Percentiles rank a stretch among this genome's conserved stretches.
Conservation (phyloP, 2,888 invertebrate species). For the Dioctria rufipes region DNA sequence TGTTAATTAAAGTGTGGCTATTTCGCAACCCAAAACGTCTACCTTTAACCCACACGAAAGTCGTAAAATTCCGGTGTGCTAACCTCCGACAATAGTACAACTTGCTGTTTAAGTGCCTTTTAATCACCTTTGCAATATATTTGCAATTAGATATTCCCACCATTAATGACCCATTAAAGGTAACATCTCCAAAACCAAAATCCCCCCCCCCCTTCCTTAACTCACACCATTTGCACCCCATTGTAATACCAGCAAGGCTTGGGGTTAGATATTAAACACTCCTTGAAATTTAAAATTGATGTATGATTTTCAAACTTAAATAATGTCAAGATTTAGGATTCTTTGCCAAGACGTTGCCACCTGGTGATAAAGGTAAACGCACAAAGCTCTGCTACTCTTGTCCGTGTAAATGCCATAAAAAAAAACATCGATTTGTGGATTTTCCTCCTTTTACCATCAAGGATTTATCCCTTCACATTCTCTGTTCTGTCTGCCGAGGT, state of each 20-base stretch:
- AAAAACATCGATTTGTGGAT: conserved; percentile 14
- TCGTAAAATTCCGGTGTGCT: conserved; percentile 26
- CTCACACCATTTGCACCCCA: not conserved
- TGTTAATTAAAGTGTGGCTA: conserved; percentile 18
- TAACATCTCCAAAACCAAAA: not conserved
- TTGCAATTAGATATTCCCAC: conserved; percentile 23
- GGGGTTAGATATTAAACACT: conserved; percentile 21
- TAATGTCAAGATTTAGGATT: conserved; percentile 2
- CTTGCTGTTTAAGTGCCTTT: conserved; percentile 45
- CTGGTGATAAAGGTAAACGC: conserved; percentile 5
- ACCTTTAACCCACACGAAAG: conserved; percentile 42
- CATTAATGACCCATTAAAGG: conserved; percentile 50
- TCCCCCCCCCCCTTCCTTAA: not conserved
- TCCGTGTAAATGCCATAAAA: conserved; percentile 24
- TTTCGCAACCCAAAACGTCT: not conserved
- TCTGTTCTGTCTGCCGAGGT: conserved; percentile 5
- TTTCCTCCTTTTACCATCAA: conserved; percentile 14
- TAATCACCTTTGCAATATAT: conserved; percentile 48
- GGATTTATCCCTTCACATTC: not conserved
- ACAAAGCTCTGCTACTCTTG: not conserved
- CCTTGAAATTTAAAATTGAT: conserved; percentile 47
- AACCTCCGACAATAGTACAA: conserved; percentile 25
- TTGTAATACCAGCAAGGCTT: not conserved
- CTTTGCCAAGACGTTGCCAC: not conserved
- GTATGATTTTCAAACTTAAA: conserved; percentile 27